These are phyloP conservation scores for Andrena praecox DNA, from an alignment of 2,888 invertebrate species.

Conservation along the genomic window DNA sequence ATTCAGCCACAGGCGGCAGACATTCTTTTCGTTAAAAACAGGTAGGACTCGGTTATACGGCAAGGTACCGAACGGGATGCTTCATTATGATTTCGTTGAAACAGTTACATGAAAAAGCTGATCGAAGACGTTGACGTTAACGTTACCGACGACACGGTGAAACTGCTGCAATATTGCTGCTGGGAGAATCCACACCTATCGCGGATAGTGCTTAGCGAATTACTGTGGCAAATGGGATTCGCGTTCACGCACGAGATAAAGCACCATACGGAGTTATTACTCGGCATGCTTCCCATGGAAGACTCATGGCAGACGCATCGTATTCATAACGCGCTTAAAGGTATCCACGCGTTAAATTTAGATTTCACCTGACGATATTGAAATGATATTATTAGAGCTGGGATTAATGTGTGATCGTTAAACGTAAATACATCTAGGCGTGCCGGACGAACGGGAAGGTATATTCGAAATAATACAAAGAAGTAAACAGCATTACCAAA, in stretches of 20 bases:
- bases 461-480: constrained; percentile 96
- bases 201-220: constrained; percentile 93
- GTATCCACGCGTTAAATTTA: constrained; percentile 80
- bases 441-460: constrained; percentile 95
- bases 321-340: constrained; percentile 97
- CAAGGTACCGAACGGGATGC: background rate
- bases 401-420: background rate
- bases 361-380: background rate
- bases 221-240: constrained; percentile 94
- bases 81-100: constrained; percentile 40
- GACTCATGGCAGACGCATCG: constrained; percentile 98
- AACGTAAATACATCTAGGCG: constrained; percentile 83
- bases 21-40: constrained; percentile 92
- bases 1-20: constrained; percentile 92
- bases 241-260: constrained; percentile 97
- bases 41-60: constrained; percentile 85
- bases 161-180: constrained; percentile 96
- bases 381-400: background rate
- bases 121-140: constrained; percentile 97
- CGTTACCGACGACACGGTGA: constrained; percentile 95
- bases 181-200: constrained; percentile 99
- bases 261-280: constrained; percentile 95
- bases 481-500: constrained; percentile 97
- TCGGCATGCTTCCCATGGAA: constrained; percentile 94
- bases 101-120: constrained; percentile 95